phyloP scores from a whole-genome alignment of 2,888 invertebrate species.

The Ectemnius lituratus region DNA sequence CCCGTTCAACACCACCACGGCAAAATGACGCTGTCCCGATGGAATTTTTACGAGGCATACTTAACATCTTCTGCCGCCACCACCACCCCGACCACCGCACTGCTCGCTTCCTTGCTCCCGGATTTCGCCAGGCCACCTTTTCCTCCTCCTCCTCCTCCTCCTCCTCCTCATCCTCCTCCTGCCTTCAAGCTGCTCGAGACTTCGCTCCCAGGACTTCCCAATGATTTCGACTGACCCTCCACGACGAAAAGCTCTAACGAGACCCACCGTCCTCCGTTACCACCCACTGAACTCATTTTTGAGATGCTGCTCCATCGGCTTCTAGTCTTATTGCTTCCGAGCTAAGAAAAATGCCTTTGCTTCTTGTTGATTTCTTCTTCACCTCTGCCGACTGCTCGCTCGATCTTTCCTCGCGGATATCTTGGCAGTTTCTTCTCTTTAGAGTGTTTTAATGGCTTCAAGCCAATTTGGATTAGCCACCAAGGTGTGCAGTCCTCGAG shows the following conservation, averaged over 20 bases:
- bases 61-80: slow-evolving; percentile 68
- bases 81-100: slow-evolving; percentile 21
- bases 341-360: no score
- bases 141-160: slow-evolving; percentile 14
- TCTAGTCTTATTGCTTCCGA: no score
- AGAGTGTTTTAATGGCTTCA: slow-evolving; percentile 3
- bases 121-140: slow-evolving; percentile 3
- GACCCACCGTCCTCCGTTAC: slow-evolving; percentile 22
- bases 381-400: no score
- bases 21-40: slow-evolving; percentile 75
- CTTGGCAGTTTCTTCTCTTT: no score
- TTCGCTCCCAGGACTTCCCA: not conserved
- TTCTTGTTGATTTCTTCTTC: no score
- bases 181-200: slow-evolving; percentile 19
- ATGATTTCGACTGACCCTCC: slow-evolving; percentile 52
- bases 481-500: not conserved
- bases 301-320: slow-evolving; percentile 34
- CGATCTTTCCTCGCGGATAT: no score
- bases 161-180: not conserved
- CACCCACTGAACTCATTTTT: slow-evolving; percentile 55
- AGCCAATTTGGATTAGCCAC: not conserved
- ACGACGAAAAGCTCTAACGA: slow-evolving; percentile 59
- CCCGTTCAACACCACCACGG: slow-evolving; percentile 49
- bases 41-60: slow-evolving; percentile 77
- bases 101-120: slow-evolving; percentile 44